Percentiles rank a stretch among this genome's conserved stretches.
phyloP scores from a whole-genome alignment of 2,113 vertebrate species.

The Chlamydotis undulata region DNA sequence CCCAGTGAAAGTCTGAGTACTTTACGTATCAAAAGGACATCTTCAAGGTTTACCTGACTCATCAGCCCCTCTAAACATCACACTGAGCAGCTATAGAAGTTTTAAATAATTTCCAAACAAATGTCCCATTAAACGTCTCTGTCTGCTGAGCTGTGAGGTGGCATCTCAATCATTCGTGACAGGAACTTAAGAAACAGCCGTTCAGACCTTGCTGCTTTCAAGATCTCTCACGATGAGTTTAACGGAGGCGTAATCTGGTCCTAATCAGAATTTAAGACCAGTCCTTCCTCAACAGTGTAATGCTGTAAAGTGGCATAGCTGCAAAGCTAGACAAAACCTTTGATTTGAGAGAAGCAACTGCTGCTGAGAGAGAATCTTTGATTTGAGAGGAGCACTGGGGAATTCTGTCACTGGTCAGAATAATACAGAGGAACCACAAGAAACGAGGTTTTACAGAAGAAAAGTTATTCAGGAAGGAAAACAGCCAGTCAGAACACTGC shows the following conservation, averaged over 20 bases:
- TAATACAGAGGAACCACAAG: not conserved
- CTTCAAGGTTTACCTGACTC: not conserved
- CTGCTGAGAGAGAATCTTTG: not conserved
- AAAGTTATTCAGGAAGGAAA: constrained; percentile 39
- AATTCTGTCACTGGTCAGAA: not conserved
- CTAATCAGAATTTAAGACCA: not conserved
- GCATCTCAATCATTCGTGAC: not conserved
- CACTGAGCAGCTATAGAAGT: not conserved
- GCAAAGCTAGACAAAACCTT: not conserved
- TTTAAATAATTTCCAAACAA: not conserved
- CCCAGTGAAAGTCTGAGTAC: not conserved
- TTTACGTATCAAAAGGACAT: not conserved
- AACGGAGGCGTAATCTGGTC: not conserved
- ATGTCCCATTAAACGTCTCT: not conserved
- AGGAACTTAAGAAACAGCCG: not conserved
- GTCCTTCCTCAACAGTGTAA: not conserved
- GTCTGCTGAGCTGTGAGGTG: not conserved
- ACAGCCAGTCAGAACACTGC: not conserved
- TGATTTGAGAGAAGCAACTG: not conserved
- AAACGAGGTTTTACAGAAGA: not conserved
- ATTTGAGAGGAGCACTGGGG: not conserved
- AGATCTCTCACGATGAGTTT: not conserved
- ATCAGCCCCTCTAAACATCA: not conserved
- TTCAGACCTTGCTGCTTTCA: not conserved
- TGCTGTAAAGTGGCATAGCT: not conserved